Evolutionary conservation across 2,797 vertebrate species (phyloP), one percentile per base, ranked within the genome.

Genomic region (Eulemur coronatus): DNA sequence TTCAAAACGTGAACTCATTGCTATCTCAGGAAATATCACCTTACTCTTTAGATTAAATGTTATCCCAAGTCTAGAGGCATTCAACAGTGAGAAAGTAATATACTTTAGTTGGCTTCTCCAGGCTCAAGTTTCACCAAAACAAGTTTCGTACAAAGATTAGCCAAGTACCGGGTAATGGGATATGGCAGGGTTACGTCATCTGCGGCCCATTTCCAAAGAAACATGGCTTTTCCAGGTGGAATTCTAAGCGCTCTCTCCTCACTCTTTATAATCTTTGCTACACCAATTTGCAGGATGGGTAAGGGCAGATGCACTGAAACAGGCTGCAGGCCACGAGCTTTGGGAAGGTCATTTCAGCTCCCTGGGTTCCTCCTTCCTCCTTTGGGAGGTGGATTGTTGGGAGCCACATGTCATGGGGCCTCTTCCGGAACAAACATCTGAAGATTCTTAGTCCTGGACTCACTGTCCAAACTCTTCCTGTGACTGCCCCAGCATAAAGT

Each of bases 21-120:
- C 91, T 97, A 93, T 97, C 97, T 97, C 96, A 97, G 97, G 97
- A 98, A 98, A 97, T 97, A 98, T 96, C 96, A 96, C 89, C 94
- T 98, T 98, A 98, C 97, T 92, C 91, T 93, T 97, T 94, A 84
- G 95, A 98, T 97, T 97, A 98, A 97, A 97, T 92, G 96, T 91
- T 97, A 97, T 89, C 43, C 91, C 59, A 78, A 82, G 75, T 88
- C 93, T 89, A 96, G 89, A 97, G 90, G 85, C 95, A 94, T 95
- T 97, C 95, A 97, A 94, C 48, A 95, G 57, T 18, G 70, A 97
- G 91, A 97, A 96, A 97, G 91, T 94, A 97, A 98, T 97, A 97
- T 92, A 95, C 96, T 97, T 95, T 65, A 84, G 65, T 89, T 95
- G 91, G 96, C 95, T 97, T 98, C 95, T 89, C 95, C 63, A 91